Evolutionary conservation across 2,888 invertebrate genomes (phyloP).

Genomic region (Acrocera orbiculus): DNA sequence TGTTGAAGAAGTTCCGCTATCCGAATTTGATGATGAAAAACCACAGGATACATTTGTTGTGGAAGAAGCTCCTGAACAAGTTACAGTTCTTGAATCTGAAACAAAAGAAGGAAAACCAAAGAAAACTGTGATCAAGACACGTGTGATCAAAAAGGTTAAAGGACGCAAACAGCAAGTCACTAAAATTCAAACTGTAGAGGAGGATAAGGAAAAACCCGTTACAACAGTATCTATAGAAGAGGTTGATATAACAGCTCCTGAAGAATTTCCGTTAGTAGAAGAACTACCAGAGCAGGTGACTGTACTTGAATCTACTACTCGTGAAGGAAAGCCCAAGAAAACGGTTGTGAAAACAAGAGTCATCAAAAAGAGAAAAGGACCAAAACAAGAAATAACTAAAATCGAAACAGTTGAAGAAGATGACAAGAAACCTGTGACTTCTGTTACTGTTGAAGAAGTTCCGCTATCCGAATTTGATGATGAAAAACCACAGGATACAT

Average conservation of each 20-base stretch:
- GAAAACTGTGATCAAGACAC: slow-evolving; percentile 17
- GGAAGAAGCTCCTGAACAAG: slow-evolving; percentile 12
- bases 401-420: slow-evolving; percentile 22
- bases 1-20: slow-evolving; percentile 18
- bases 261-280: slow-evolving; percentile 12
- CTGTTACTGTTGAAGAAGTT: slow-evolving; percentile 14
- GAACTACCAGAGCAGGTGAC: slow-evolving; percentile 18
- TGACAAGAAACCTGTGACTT: slow-evolving; percentile 20
- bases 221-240: too few species aligned
- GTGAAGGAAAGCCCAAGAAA: slow-evolving; percentile 15
- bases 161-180: slow-evolving; percentile 26
- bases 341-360: slow-evolving; percentile 15
- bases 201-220: slow-evolving; percentile 24
- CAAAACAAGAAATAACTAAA: slow-evolving; percentile 21
- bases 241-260: too few species aligned
- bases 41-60: slow-evolving; percentile 9
- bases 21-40: slow-evolving; percentile 17
- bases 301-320: slow-evolving; percentile 24
- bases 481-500: neutral
- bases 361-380: slow-evolving; percentile 14
- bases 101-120: slow-evolving; percentile 18
- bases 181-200: slow-evolving; percentile 25
- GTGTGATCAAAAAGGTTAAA: slow-evolving; percentile 23
- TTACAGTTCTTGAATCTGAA: slow-evolving; percentile 10
- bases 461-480: neutral